Base-by-base conservation (phyloP, 2,888 invertebrate species). In the Tigriopus californicus region DNA sequence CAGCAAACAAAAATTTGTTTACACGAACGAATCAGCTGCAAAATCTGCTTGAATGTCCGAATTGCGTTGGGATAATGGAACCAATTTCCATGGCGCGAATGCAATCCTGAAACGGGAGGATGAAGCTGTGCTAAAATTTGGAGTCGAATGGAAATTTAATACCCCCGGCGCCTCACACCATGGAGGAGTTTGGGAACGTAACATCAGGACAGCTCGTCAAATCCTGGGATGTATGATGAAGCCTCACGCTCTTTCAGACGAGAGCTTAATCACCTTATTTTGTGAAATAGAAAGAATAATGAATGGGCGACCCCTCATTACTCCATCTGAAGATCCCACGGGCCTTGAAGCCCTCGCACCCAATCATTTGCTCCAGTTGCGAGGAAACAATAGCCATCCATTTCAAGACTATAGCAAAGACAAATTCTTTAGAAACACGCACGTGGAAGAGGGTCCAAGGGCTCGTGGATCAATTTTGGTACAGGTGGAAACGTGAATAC, bases 101-200 rank as follows among this genome's bases (percentile, higher is more conserved):
- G 12, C 11, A 25, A 41, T 40, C 18, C 25, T 53, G 18, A 53
- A 12, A 25, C 11, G 13, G 41, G 53, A 15, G 5, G 8, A 53
- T 24, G 12, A 25, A 3, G 33, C 13, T 13, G 15, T 53, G 12
- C 2, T 24, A 41, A 33, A 53, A 18, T n/a, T 15, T 8, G 53
- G 53, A 20, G 25, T 53, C n/a, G n/a, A 11, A 11, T 51, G 51
- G 51, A 51, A 51, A 51, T 51, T 51, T 8, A 51, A 51, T 25
- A 6, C 51, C 4, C 51, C 51, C n/a, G 5, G 20, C 8, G n/a
- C 51, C 4, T 51, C 51, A 13, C 51, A 53, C 25, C 41, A 53
- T 18, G 53, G 53, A 8, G 53, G 53, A 3, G 53, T 18, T 10
- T 53, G 53, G 22, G 24, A 25, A 12, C 12, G 22, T 15, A 41